phyloP scores from a whole-genome alignment of 2,113 vertebrate genomes.

The Gobius niger region DNA sequence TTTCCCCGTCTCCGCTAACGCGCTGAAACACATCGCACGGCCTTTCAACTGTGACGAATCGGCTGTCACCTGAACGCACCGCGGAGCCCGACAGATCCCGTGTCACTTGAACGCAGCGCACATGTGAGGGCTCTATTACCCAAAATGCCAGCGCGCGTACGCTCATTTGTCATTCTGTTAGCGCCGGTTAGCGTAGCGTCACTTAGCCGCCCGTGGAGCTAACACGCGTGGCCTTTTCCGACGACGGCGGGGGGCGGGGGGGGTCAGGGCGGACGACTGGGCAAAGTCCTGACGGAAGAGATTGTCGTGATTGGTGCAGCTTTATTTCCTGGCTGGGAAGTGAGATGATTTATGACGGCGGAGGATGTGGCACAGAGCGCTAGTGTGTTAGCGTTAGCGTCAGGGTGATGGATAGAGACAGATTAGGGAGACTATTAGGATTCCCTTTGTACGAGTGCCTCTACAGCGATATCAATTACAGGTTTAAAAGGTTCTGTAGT shows the following conservation, averaged over 20 bases:
- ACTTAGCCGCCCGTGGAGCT: conserved; percentile 1
- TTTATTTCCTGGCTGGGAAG: not conserved
- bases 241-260: conserved; percentile 12
- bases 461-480: not conserved
- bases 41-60: conserved; percentile 38
- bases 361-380: not conserved
- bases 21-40: too few relatives aligned
- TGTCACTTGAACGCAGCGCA: conserved; percentile 27
- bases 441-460: not conserved
- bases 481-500: not conserved
- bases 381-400: not conserved
- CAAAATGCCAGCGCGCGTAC: conserved; percentile 52
- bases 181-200: conserved; percentile 22
- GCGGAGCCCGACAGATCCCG: conserved; percentile 43
- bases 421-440: not conserved
- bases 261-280: conserved; percentile 8
- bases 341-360: not conserved
- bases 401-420: not conserved
- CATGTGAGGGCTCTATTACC: conserved; percentile 24
- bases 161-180: conserved; percentile 44
- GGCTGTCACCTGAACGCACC: conserved; percentile 31
- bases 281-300: not conserved
- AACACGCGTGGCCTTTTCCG: conserved; percentile 26
- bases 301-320: not conserved
- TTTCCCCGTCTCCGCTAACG: too few relatives aligned